Evolutionary conservation across 2,113 vertebrate species (phyloP), one percentile per base, ranked within the genome.

Genomic region (Cacatua alba): DNA sequence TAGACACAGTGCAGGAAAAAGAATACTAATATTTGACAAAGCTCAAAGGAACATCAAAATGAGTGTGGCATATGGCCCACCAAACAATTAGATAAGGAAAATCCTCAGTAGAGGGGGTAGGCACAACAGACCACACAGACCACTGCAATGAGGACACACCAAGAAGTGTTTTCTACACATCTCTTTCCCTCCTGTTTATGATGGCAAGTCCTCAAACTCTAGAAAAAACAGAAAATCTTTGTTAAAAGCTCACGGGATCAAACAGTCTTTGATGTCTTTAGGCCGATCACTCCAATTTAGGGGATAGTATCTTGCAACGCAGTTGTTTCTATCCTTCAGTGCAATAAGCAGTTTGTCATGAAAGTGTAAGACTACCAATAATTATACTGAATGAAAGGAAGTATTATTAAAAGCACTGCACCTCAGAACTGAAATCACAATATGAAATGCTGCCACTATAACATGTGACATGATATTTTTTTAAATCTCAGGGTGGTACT

Each of bases 381-480:
- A 95, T 87, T 67, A 60, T 31, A 86, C 28, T 77, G 75, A 96
- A 62, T 84, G 41, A 83, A 14, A 79, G 35, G 31, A 96, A 92
- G 13, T 44, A 74, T 75, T 82, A 67, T 76, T 88, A 65, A 96
- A 91, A 91, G 4, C n/a, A 53, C 21, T 6, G 20, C 13, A 29
- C 35, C 8, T 88, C 69, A 75, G 53, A 59, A 49, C 5, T 84
- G 86, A 94, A 94, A 74, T 64, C 24, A 8, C 87, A 82, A 43
- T 48, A 57, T 60, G 57, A 94, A 95, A 84, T 82, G 10, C 18
- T 92, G 64, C 71, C 64, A 49, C 44, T 74, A 12, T 77, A 74
- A 82, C 33, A 28, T 24, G 28, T 0, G 35, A 51, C 46, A 70
- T 6, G 13, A n/a, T 13, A 17, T 90, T 96, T 96, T 81, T 28